Evolutionary conservation across 2,797 vertebrate species (phyloP), one percentile per base, ranked within the genome.

Genomic region (Pipistrellus kuhlii): DNA sequence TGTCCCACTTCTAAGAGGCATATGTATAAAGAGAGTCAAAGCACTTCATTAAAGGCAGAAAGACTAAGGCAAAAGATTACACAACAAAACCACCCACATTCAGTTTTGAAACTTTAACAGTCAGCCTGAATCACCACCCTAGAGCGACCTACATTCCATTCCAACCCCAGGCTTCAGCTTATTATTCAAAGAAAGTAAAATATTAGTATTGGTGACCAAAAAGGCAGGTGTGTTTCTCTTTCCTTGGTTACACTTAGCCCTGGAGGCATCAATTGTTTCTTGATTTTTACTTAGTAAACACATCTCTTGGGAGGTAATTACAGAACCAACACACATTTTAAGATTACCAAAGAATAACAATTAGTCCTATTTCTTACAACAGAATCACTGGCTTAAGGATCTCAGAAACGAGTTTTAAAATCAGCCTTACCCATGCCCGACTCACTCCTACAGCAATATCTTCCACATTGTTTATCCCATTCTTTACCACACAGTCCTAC

Each of bases 21-120:
- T 85, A 86, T 48, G 76, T 23, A 87, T 90, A 82, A 94, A 94
- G 89, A 48, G 51, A 59, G 48, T 91, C 80, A 94, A 84, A 93
- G 93, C 44, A 66, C 57, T 96, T 88, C 85, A 59, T 51, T 93
- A 94, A 96, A 96, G 89, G 84, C 46, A 92, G 80, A 93, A 85
- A 93, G 88, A 96, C 97, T 82, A 93, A 14, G 27, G 83, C 93
- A 32, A 86, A 91, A 84, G 72, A 76, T 75, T 69, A 57, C 32
- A 88, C 81, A 95, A 82, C 32, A 88, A 95, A 97, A 84, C 96
- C 96, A 94, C 97, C 97, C 97, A 97, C 96, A 38, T 89, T 90
- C 66, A 78, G 82, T 95, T 95, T 95, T 95, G 95, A 85, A 96
- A 96, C 82, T 85, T 93, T 95, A 88, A 94, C 89, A 96, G 89